Evolutionary conservation across 2,888 invertebrate species (phyloP).

Genomic region (Himalopsyche tibetana): DNA sequence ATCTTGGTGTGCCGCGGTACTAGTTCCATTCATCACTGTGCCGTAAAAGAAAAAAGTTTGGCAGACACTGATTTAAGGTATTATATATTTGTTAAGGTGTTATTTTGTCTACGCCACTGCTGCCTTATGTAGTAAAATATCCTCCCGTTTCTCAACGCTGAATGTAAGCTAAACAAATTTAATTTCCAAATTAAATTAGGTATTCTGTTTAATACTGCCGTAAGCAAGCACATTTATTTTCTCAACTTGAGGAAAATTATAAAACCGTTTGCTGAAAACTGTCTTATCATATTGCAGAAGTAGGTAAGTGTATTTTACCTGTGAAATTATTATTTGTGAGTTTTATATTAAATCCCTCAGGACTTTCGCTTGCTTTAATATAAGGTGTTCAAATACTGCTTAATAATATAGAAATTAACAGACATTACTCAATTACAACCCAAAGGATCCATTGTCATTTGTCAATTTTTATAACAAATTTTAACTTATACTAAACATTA

Average conservation of each 20-base stretch:
- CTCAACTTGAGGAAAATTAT: slow-evolving; percentile 39
- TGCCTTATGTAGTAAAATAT: slow-evolving; percentile 24
- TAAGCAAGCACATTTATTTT: slow-evolving; percentile 36
- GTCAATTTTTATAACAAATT: no score
- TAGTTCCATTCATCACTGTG: no score
- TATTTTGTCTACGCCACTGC: slow-evolving; percentile 23
- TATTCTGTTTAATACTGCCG: slow-evolving; percentile 18
- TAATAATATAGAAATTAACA: no score
- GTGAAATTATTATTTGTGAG: slow-evolving; percentile 3
- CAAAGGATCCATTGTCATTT: no score
- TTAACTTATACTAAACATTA: no score
- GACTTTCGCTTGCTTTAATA: no score
- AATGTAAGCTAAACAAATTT: slow-evolving; percentile 42
- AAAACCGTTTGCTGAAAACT: slow-evolving; percentile 31
- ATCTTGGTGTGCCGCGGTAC: no score
- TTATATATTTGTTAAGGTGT: no score
- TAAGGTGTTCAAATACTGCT: no score
- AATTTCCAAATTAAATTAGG: slow-evolving; percentile 47
- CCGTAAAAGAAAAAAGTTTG: no score
- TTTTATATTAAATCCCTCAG: not conserved
- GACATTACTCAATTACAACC: no score
- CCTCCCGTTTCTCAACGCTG: slow-evolving; percentile 13
- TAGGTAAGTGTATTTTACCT: not conserved
- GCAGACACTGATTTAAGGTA: no score
- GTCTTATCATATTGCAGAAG: slow-evolving; percentile 32